These are phyloP conservation scores for Arvicanthis niloticus DNA, from an alignment of 2,113 vertebrate species.

Conservation along the genomic window DNA sequence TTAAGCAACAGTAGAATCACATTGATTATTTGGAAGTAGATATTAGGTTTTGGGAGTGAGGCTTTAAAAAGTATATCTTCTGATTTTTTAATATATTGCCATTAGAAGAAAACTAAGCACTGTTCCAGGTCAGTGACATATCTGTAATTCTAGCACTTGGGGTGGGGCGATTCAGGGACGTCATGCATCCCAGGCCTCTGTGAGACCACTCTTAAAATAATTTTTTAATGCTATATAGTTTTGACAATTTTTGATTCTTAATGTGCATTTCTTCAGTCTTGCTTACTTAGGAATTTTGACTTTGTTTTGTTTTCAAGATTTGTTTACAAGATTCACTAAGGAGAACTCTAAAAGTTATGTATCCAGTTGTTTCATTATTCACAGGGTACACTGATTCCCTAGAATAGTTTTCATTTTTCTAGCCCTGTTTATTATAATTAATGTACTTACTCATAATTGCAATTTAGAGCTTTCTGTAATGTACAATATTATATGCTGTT, in stretches of 20 bases:
- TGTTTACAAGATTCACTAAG: not conserved
- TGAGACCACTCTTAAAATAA: not conserved
- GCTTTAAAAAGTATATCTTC: not conserved
- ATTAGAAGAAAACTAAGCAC: not conserved
- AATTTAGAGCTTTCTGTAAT: constrained; percentile 21
- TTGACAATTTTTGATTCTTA: not conserved
- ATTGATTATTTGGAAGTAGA: not conserved
- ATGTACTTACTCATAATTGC: not conserved
- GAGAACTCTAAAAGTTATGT: not conserved
- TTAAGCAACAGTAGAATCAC: not conserved
- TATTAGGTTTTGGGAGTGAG: not conserved
- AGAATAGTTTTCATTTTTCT: not conserved
- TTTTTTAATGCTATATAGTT: not conserved
- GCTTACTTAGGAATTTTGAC: constrained; percentile 9
- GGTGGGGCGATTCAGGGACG: rapidly evolving
- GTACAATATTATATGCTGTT: not conserved
- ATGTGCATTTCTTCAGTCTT: not conserved
- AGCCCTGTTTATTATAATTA: constrained; percentile 35
- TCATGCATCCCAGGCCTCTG: not conserved
- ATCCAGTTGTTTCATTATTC: not conserved
- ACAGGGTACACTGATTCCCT: not conserved
- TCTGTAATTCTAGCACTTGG: not conserved
- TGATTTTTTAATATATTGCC: constrained; percentile 8
- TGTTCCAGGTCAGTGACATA: too few species aligned
- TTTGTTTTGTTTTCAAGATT: not conserved